Evolutionary conservation across 1,140 invertebrate genomes (phyloP), one percentile per base, ranked within the genome.

Genomic region (Drosophila oshimai): DNA sequence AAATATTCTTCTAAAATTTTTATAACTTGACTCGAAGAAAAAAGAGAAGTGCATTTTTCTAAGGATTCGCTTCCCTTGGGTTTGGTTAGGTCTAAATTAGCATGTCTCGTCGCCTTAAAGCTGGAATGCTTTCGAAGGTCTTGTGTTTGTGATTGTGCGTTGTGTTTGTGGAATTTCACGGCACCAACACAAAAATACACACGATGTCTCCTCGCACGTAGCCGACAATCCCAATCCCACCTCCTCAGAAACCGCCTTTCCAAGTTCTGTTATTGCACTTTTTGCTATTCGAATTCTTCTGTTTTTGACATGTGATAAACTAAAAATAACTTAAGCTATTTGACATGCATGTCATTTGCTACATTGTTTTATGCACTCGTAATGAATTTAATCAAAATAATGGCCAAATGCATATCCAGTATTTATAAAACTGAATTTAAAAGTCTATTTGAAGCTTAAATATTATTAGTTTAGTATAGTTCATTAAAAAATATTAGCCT

Each of bases 191-290:
- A 46, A 44, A 46, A 44, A 22, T 15, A 46, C 28, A 46, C 18
- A 45, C 22, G 20, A 22, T 55, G 41, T 55, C 41, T 46, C 28
- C 41, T 46, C 28, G 53, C 49, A 51, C 34, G 49, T 51, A 15
- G 49, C 13, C 49, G 13, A 6, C 22, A 51, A n/a, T 3, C 10
- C 28, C 45, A n/a, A n/a, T n/a, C n/a, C n/a, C n/a, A n/a, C n/a
- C n/a, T n/a, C 26, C 4, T 3, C 4, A 46, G 4, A 17, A 31
- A 4, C 26, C 26, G 6, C 49, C 34, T 12, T 45, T 26, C 37
- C 44, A 39, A 22, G 37, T 34, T 18, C 62, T 45, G 18, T 24
- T 44, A n/a, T 58, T n/a, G n/a, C n/a, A n/a, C n/a, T 41, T 10
- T 55, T 61, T 49, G 33, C 37, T 58, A 36, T 60, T 60, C n/a